Conservation (phyloP, 2,888 invertebrate species). For the Drosophila differens region DNA sequence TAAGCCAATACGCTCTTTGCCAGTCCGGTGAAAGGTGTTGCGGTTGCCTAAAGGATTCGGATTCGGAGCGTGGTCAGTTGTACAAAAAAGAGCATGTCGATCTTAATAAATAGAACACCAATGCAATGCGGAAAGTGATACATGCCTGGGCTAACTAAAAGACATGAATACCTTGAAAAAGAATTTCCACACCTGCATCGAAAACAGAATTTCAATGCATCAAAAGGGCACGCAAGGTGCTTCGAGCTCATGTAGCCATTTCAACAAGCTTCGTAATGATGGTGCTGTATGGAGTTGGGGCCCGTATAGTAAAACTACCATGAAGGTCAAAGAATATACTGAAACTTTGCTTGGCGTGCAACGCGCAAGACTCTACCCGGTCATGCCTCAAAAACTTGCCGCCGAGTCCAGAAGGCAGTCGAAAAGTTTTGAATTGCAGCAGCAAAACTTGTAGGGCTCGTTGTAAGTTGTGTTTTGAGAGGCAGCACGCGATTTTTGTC, state of each 20-base stretch:
- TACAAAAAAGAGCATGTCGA: conserved; percentile 4
- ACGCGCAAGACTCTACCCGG: conserved; percentile 2
- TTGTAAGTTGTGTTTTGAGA: conserved; percentile 19
- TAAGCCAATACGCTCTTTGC: conserved; percentile 40
- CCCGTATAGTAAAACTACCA: neutral
- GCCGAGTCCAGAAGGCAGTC: conserved; percentile 29
- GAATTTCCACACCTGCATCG: conserved; percentile 62
- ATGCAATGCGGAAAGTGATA: conserved; percentile 12
- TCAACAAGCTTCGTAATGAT: conserved; percentile 56
- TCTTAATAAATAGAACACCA: conserved; percentile 23
- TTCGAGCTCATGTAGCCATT: conserved; percentile 42
- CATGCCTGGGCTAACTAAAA: neutral
- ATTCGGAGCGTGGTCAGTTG: conserved; percentile 11
- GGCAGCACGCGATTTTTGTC: conserved; percentile 62
- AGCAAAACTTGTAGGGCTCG: conserved; percentile 41
- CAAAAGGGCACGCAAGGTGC: conserved; percentile 49
- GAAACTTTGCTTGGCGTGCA: conserved; percentile 37
- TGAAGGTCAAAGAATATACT: conserved; percentile 47
- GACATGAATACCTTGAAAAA: conserved; percentile 40
- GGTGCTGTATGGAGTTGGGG: conserved; percentile 6
- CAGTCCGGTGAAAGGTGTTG: conserved; percentile 40
- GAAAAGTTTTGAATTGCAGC: conserved; percentile 40
- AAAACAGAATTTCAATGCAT: conserved; percentile 26
- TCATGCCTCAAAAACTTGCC: conserved; percentile 21
- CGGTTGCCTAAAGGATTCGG: conserved; percentile 49